phyloP scores from a whole-genome alignment of 2,888 invertebrate species.

The Caenorhabditis sp. region DNA sequence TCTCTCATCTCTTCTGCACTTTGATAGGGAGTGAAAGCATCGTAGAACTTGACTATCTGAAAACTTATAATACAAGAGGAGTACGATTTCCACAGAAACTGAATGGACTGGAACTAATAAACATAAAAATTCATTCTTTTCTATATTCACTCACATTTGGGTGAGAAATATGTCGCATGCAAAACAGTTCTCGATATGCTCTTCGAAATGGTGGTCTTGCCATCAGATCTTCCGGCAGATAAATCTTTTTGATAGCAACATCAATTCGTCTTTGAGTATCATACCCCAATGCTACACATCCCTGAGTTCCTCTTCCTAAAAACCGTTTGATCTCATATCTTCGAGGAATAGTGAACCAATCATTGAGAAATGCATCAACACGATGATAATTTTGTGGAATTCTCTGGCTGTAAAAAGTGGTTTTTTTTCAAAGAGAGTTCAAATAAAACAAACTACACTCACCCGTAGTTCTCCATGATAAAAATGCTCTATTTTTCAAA shows the following conservation, averaged over 20 bases:
- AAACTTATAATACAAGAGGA: too few relatives aligned
- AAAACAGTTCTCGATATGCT: slow-evolving; percentile 97
- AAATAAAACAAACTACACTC: too few relatives aligned
- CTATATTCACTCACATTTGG: slow-evolving; percentile 81
- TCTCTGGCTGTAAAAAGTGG: background rate
- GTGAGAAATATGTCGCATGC: slow-evolving; percentile 99
- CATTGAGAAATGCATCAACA: background rate
- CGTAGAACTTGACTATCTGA: slow-evolving; percentile 87
- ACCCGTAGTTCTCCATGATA: too few relatives aligned
- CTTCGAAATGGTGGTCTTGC: slow-evolving; percentile 99
- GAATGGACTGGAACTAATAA: too few relatives aligned
- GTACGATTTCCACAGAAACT: too few relatives aligned
- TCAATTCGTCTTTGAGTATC: slow-evolving; percentile 77
- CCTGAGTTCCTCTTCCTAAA: slow-evolving; percentile 3
- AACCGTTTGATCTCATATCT: background rate
- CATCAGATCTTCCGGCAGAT: slow-evolving; percentile 87
- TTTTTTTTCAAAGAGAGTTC: background rate
- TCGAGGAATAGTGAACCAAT: background rate
- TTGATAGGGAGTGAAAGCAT: slow-evolving; percentile 97
- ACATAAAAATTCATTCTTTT: too few relatives aligned
- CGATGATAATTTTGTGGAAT: background rate
- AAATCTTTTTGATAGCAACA: slow-evolving; percentile 98
- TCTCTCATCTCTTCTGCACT: slow-evolving; percentile 97
- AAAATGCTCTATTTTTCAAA: too few relatives aligned
- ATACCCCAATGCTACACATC: background rate